Conservation (phyloP, 2,113 vertebrate genomes). For the Orthonyx spaldingii region DNA sequence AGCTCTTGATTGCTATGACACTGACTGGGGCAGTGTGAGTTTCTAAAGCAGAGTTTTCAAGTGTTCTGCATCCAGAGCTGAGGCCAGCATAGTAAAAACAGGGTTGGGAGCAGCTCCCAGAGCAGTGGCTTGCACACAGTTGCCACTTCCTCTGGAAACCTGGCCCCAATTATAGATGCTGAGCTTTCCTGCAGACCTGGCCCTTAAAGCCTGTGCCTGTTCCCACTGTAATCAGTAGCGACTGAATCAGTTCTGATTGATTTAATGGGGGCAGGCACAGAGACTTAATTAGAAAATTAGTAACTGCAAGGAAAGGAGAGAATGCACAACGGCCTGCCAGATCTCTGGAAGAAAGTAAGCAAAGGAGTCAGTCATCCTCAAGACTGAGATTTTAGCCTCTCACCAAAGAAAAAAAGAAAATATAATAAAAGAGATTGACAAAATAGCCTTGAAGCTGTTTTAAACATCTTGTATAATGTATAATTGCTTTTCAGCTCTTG, state of each 20-base stretch:
- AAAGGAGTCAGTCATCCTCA: background rate
- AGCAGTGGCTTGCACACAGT: background rate
- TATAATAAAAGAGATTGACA: background rate
- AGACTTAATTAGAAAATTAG: slow-evolving; percentile 49
- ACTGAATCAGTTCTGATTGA: background rate
- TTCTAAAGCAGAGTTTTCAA: background rate
- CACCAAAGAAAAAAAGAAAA: background rate
- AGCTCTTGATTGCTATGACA: background rate
- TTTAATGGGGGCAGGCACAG: slow-evolving; percentile 16
- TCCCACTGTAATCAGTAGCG: background rate
- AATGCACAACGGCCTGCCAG: background rate
- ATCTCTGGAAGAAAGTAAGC: background rate
- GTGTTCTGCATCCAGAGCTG: background rate
- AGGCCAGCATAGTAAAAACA: background rate
- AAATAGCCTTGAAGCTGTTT: background rate
- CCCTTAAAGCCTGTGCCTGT: background rate
- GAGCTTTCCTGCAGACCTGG: background rate
- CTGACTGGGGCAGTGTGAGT: background rate
- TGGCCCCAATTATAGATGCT: background rate
- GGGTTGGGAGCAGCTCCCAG: background rate
- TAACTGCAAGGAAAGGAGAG: slow-evolving; percentile 7
- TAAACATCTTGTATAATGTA: background rate
- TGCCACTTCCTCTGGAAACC: background rate
- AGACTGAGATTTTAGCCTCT: background rate
- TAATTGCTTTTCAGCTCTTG: slow-evolving; percentile 16